Conservation (phyloP, 2,888 invertebrate species). For the Catotricha subobsoleta region DNA sequence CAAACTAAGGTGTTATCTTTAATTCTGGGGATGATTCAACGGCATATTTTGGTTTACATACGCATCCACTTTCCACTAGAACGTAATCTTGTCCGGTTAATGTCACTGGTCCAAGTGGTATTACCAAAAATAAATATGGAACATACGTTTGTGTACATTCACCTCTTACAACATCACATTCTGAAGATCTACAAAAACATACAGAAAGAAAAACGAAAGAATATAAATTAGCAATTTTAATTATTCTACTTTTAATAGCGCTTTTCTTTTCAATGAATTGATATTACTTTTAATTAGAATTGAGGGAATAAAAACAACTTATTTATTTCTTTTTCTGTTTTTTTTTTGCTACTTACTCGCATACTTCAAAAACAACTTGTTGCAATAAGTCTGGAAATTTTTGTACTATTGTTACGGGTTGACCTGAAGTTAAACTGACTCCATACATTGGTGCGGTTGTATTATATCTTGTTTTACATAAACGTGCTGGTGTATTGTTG, state of each 20-base stretch:
- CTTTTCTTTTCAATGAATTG: background rate
- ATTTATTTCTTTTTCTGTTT: too few species aligned
- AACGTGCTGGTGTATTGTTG: conserved; percentile 49
- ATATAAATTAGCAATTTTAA: conserved; percentile 1
- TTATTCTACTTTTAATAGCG: background rate
- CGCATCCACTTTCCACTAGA: conserved; percentile 87
- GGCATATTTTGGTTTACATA: conserved; percentile 48
- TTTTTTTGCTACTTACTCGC: conserved; percentile 67
- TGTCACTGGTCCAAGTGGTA: conserved; percentile 77
- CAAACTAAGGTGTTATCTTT: conserved; percentile 30
- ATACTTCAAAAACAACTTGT: conserved; percentile 82
- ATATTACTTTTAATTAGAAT: background rate
- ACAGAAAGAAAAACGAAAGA: conserved; percentile 2
- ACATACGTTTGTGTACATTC: conserved; percentile 78
- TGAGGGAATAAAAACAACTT: too few species aligned
- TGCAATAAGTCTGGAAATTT: conserved; percentile 84
- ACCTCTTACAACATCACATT: conserved; percentile 76
- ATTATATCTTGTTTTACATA: conserved; percentile 79
- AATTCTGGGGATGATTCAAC: conserved; percentile 29
- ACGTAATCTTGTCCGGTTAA: conserved; percentile 86
- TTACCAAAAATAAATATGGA: conserved; percentile 77
- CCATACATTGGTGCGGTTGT: conserved; percentile 91
- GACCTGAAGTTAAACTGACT: conserved; percentile 80
- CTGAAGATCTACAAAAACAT: conserved; percentile 46
- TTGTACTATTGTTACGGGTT: conserved; percentile 84